A percentile compares a stretch with the other conserved stretches of the same genome.
phyloP scores from a whole-genome alignment of 2,797 vertebrate species.

The Tamandua tetradactyla region DNA sequence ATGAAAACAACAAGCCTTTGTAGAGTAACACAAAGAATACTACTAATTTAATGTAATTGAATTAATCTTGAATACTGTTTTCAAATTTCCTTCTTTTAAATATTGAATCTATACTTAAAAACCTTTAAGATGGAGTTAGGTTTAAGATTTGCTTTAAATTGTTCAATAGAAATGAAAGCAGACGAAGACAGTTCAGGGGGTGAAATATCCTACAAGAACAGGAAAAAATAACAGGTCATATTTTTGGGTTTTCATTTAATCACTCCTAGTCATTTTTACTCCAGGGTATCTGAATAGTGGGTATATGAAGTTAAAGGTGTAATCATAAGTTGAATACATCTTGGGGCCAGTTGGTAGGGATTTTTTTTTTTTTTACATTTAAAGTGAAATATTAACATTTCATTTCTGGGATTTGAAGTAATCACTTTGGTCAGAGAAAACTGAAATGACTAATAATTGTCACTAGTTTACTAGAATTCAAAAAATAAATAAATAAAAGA shows the following conservation, averaged over 20 bases:
- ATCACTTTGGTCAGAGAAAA: constrained; percentile 56
- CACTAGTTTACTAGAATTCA: background rate
- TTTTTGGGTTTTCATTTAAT: constrained; percentile 38
- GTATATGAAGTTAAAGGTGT: constrained; percentile 44
- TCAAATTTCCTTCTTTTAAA: constrained; percentile 32
- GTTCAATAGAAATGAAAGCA: constrained; percentile 51
- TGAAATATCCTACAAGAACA: constrained; percentile 18
- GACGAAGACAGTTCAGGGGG: background rate
- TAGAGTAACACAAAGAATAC: background rate
- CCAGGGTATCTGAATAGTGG: background rate
- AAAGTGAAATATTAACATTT: constrained; percentile 71
- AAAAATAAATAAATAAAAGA: constrained; percentile 5
- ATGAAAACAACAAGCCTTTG: background rate
- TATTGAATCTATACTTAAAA: constrained; percentile 1
- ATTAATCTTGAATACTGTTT: background rate
- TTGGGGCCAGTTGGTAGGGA: constrained; percentile 51
- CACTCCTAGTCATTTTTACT: background rate
- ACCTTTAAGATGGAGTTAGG: background rate
- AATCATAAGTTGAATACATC: background rate
- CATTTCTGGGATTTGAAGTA: constrained; percentile 66
- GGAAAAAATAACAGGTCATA: constrained; percentile 33
- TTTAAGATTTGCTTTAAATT: constrained; percentile 44
- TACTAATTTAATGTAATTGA: background rate
- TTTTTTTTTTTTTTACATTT: constrained; percentile 68
- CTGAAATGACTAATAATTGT: constrained; percentile 71